Evolutionary conservation across 2,888 invertebrate genomes (phyloP).

Genomic region (Parthenolecanium corni): DNA sequence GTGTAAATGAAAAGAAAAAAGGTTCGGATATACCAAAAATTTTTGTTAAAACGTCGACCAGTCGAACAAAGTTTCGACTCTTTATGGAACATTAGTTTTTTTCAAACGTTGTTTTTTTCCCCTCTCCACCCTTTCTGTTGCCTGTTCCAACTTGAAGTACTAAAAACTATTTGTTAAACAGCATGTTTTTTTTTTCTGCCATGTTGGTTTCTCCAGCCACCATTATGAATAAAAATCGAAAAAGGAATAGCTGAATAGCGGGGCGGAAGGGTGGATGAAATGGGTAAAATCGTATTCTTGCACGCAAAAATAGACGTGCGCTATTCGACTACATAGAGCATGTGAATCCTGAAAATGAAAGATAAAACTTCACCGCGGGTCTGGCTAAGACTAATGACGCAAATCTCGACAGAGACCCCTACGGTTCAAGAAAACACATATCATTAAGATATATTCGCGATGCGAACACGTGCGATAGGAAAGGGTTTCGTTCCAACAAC

Average conservation of each 20-base stretch:
- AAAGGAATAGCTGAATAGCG: background rate
- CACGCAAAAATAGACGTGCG: background rate
- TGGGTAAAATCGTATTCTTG: too few relatives aligned
- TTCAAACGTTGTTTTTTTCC: too few relatives aligned
- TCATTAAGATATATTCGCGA: constrained; percentile 21
- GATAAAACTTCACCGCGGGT: constrained; percentile 10
- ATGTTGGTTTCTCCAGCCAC: too few relatives aligned
- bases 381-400: constrained; percentile 18
- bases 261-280: background rate
- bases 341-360: background rate
- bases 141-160: too few relatives aligned
- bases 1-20: too few relatives aligned
- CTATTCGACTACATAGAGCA: background rate
- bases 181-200: too few relatives aligned
- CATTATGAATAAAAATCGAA: constrained; percentile 2
- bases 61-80: too few relatives aligned
- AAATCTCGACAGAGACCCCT: constrained; percentile 15
- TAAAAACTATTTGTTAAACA: too few relatives aligned
- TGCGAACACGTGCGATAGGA: constrained; percentile 8
- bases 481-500: constrained; percentile 6
- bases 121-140: too few relatives aligned
- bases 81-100: too few relatives aligned
- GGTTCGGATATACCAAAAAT: too few relatives aligned
- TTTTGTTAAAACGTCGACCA: too few relatives aligned
- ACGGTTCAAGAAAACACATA: constrained; percentile 23